These are phyloP conservation scores for Periophthalmus modestus DNA, from an alignment of 2,113 vertebrate species.

Conservation along the genomic window DNA sequence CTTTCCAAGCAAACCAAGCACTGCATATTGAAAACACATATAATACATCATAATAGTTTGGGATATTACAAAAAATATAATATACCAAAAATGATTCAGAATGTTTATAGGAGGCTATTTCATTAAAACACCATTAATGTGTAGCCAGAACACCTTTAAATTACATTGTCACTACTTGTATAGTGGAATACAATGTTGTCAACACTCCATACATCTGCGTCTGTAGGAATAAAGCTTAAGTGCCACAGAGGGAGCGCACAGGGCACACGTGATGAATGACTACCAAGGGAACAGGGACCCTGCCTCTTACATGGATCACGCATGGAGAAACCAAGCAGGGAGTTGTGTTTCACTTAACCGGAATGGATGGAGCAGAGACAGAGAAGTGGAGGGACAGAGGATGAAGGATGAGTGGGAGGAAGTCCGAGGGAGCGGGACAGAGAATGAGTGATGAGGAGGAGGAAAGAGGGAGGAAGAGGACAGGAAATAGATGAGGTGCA, in stretches of 20 bases:
- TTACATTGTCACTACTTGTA: neutral
- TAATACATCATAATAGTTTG: too few species aligned
- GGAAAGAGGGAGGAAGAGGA: conserved; percentile 37
- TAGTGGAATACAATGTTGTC: neutral
- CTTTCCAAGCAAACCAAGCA: too few species aligned
- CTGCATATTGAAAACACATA: too few species aligned
- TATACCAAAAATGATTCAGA: too few species aligned
- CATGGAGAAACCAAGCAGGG: conserved; percentile 26
- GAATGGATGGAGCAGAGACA: conserved; percentile 32
- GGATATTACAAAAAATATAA: too few species aligned
- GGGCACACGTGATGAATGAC: conserved; percentile 40
- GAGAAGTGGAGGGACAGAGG: conserved; percentile 19
- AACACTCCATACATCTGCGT: conserved; percentile 1
- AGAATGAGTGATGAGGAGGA: conserved; percentile 61
- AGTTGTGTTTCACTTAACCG: conserved; percentile 48
- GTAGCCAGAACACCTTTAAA: neutral
- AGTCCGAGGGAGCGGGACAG: conserved; percentile 41
- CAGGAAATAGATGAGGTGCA: conserved; percentile 35
- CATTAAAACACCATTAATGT: neutral
- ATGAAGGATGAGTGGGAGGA: conserved; percentile 52
- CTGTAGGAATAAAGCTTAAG: conserved; percentile 17
- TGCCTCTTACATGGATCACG: conserved; percentile 20
- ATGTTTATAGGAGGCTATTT: too few species aligned
- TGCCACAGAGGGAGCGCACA: conserved; percentile 24
- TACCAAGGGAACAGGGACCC: conserved; percentile 9